Percentiles rank a stretch among this genome's conserved stretches.
phyloP scores from a whole-genome alignment of 2,888 invertebrate genomes.

The Nipponacmea schrenckii region DNA sequence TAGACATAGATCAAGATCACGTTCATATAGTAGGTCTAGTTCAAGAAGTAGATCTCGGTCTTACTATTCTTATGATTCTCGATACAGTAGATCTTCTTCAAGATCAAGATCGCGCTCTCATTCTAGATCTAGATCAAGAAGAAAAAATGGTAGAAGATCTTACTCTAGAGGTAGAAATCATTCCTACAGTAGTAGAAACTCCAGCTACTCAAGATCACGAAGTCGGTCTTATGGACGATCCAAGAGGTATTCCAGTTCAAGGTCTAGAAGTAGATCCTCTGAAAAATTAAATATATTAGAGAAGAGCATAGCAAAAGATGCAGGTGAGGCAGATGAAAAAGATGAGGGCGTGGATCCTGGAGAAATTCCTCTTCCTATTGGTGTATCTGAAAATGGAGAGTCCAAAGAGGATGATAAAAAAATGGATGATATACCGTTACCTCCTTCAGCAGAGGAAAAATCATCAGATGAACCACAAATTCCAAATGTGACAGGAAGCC shows the following conservation, averaged over 20 bases:
- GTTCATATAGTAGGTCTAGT: constrained; percentile 29
- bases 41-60: constrained; percentile 27
- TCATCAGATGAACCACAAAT: constrained; percentile 16
- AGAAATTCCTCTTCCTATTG: constrained; percentile 53
- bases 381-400: constrained; percentile 16
- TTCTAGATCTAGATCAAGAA: constrained; percentile 44
- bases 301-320: constrained; percentile 26
- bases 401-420: constrained; percentile 26
- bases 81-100: constrained; percentile 43
- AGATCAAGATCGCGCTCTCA: constrained; percentile 45
- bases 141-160: constrained; percentile 45
- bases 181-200: constrained; percentile 42
- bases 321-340: constrained; percentile 28
- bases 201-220: constrained; percentile 43
- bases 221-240: constrained; percentile 25
- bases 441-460: constrained; percentile 30
- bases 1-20: constrained; percentile 25
- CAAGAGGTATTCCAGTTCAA: constrained; percentile 39
- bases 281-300: constrained; percentile 36
- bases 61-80: constrained; percentile 37
- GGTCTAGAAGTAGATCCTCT: constrained; percentile 43
- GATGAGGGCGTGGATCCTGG: constrained; percentile 40
- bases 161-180: constrained; percentile 33
- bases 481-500: constrained; percentile 8
- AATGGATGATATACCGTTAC: constrained; percentile 42